Evolutionary conservation across 2,113 vertebrate genomes (phyloP).

Genomic region (Girardinichthys multiradiatus): DNA sequence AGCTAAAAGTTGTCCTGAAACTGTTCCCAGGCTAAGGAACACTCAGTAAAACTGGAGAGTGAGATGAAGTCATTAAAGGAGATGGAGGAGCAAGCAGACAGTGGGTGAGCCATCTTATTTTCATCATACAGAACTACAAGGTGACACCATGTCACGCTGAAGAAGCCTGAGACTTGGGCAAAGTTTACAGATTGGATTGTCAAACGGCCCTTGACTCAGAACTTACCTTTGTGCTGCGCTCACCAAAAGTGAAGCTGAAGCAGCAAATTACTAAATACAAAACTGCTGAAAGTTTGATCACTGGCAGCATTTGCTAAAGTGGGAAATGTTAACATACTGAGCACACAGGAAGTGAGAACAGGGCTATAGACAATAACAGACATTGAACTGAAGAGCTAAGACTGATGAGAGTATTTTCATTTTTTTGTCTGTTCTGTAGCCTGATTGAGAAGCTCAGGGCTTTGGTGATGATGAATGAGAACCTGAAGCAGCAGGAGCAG

Average conservation of each 20-base stretch:
- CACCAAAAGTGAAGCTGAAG: no score
- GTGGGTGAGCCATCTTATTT: constrained; percentile 72
- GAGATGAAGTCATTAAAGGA: constrained; percentile 85
- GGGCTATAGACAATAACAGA: not conserved
- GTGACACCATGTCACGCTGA: not conserved
- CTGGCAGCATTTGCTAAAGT: not conserved
- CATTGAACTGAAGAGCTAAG: not conserved
- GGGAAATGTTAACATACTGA: not conserved
- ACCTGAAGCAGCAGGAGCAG: constrained; percentile 93
- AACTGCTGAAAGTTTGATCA: no score
- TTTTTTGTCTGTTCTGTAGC: constrained; percentile 64
- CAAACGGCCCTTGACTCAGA: no score
- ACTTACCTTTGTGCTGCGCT: no score
- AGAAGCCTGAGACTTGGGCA: no score
- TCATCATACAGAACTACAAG: not conserved
- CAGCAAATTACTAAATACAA: no score
- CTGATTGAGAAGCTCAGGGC: constrained; percentile 87
- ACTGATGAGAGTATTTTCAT: not conserved
- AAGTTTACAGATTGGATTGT: not conserved
- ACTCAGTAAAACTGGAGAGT: constrained; percentile 81
- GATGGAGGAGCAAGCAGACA: constrained; percentile 88
- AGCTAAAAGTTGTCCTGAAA: not conserved
- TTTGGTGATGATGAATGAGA: constrained; percentile 94
- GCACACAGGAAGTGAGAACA: not conserved
- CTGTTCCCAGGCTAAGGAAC: constrained; percentile 61